Evolutionary conservation across 2,113 vertebrate species (phyloP), one percentile per base, ranked within the genome.

Genomic region (Pithys albifrons): DNA sequence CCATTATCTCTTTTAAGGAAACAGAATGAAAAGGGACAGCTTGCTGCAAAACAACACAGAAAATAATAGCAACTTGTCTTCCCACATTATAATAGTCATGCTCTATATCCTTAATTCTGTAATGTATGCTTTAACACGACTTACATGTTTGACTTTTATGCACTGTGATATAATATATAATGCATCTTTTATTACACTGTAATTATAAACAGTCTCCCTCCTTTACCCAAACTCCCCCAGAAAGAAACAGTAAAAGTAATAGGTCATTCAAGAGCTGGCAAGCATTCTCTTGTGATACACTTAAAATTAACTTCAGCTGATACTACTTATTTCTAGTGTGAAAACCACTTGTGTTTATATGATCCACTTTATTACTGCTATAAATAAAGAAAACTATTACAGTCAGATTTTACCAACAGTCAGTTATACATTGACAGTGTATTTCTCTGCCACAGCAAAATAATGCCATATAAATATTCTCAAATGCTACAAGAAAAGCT

Each of bases 291-390:
- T 75, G 66, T 51, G 5, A 85, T 88, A 76, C 29, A 48, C 54
- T 58, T 93, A 43, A 92, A 88, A 92, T 88, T 78, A 91, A 74
- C 76, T 95, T 95, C 71, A 95, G 48, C 58, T 72, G 54, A 90
- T 86, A 94, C 81, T 61, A 72, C 51, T 95, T 94, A 88, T 70
- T 94, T 92, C 70, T 81, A 80, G 92, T 84, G 67, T 74, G 86
- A 94, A 95, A 91, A 88, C 33, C 58, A 94, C 72, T 94, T 92
- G 43, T 78, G 39, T 93, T 97, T 87, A 91, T 62, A 71, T 84
- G 79, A 81, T 51, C 67, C 75, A 22, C 76, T 96, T 92, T 87
- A 86, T 76, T 94, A 92, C 78, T 82, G 52, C 72, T 83, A 87
- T 87, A 91, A 92, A 88, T 92, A 89, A 49, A 82, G 19, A 64